These are phyloP conservation scores for Musca vetustissima DNA, from an alignment of 1,140 invertebrate genomes.

Conservation along the genomic window DNA sequence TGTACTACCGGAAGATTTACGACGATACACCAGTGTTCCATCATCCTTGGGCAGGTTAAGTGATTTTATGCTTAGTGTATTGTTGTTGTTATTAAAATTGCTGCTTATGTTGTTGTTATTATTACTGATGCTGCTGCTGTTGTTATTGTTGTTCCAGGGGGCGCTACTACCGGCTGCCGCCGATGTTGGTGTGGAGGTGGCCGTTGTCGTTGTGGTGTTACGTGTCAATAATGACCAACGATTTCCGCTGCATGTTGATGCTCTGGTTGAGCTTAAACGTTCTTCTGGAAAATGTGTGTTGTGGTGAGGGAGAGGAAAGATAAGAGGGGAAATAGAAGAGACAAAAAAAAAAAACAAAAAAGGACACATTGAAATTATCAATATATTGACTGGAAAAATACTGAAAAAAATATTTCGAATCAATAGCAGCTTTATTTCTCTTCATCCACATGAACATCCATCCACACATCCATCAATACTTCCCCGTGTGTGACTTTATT, in stretches of 20 bases:
- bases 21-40: constrained; percentile 57
- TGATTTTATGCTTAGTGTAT: constrained; percentile 38
- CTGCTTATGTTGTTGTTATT: constrained; percentile 45
- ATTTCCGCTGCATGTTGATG: constrained; percentile 28
- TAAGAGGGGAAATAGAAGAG: background rate
- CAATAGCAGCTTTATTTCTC: background rate
- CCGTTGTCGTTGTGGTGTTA: constrained; percentile 41
- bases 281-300: constrained; percentile 36
- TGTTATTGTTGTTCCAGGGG: constrained; percentile 28
- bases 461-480: too few species aligned
- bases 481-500: too few species aligned
- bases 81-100: constrained; percentile 25
- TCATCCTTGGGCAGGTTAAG: constrained; percentile 58
- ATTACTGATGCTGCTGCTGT: background rate
- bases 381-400: too few species aligned
- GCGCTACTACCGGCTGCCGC: background rate
- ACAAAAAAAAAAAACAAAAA: background rate
- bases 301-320: too few species aligned
- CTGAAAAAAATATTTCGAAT: background rate
- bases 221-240: constrained; percentile 47
- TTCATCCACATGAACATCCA: too few species aligned
- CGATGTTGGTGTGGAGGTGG: background rate
- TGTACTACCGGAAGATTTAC: constrained; percentile 63
- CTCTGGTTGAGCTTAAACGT: constrained; percentile 36
- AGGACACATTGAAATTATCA: background rate